phyloP scores from a whole-genome alignment of 1,140 invertebrate genomes.

The Psilanteris sp. region DNA sequence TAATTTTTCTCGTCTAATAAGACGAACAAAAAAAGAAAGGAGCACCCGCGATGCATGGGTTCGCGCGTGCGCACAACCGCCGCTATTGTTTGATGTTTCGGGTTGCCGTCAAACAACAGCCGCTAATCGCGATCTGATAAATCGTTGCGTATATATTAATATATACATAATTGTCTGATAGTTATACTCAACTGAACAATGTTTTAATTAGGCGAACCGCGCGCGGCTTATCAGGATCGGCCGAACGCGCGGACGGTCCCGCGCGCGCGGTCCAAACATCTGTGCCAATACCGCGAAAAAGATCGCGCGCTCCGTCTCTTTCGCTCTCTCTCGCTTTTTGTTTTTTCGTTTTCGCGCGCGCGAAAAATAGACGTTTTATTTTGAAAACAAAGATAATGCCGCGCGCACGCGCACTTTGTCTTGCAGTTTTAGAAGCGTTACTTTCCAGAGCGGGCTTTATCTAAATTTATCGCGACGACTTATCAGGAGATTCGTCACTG shows the following conservation, averaged over 20 bases:
- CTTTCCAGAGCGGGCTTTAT: conserved; percentile 72
- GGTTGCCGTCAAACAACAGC: too few relatives aligned
- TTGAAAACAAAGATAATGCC: conserved; percentile 59
- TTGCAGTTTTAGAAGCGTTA: conserved; percentile 64
- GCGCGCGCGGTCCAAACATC: conserved; percentile 61
- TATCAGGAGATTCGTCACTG: conserved; percentile 69
- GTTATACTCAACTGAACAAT: conserved; percentile 19
- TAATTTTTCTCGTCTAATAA: conserved; percentile 71
- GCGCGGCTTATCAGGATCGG: too few relatives aligned
- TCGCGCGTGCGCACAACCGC: too few relatives aligned
- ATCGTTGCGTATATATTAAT: conserved; percentile 1
- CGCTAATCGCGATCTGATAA: conserved; percentile 23
- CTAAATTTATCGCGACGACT: conserved; percentile 72
- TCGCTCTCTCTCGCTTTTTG: not conserved
- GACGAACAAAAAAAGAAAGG: conserved; percentile 60
- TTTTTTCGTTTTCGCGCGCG: too few relatives aligned
- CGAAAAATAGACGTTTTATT: too few relatives aligned
- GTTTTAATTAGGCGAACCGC: conserved; percentile 18
- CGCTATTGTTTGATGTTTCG: too few relatives aligned
- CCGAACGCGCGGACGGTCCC: too few relatives aligned
- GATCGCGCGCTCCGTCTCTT: conserved; percentile 26
- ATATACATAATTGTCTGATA: conserved; percentile 4
- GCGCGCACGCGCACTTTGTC: conserved; percentile 19
- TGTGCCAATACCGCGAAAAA: conserved; percentile 62
- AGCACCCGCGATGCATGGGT: conserved; percentile 10